A percentile compares a stretch with the other conserved stretches of the same genome.
Evolutionary conservation across 2,797 vertebrate genomes (phyloP).

Genomic region (Helarctos malayanus): DNA sequence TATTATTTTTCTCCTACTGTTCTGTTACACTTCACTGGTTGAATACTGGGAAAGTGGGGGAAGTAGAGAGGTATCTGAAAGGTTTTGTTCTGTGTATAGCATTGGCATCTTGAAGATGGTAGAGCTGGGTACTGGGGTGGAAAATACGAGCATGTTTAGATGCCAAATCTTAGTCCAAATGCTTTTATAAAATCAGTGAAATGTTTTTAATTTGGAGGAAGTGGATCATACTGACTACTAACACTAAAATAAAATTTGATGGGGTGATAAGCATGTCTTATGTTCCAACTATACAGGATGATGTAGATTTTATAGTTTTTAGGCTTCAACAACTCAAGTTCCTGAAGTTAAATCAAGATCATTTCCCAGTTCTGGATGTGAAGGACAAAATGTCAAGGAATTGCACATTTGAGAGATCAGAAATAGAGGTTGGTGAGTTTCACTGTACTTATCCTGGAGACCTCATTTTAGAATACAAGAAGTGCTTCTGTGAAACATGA

Average conservation of each 20-base stretch:
- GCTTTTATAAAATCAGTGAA: conserved; percentile 39
- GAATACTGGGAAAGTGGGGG: neutral
- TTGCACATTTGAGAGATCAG: neutral
- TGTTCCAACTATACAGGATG: neutral
- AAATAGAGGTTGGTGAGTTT: neutral
- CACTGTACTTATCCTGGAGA: neutral
- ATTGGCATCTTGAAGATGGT: neutral
- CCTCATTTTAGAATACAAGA: neutral
- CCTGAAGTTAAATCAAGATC: neutral
- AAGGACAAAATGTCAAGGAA: neutral
- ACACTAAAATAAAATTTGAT: conserved; percentile 20
- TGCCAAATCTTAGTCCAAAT: neutral
- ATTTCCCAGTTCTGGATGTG: conserved; percentile 9
- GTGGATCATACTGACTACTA: neutral
- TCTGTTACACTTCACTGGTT: neutral
- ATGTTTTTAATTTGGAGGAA: neutral
- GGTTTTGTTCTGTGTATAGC: neutral
- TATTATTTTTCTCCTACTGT: neutral
- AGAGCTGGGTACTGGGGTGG: neutral
- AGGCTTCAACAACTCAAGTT: neutral
- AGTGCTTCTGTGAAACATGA: neutral
- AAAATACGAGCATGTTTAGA: neutral
- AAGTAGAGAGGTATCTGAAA: neutral
- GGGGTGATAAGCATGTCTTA: neutral
- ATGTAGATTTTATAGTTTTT: neutral